Percentiles rank a stretch among this genome's conserved stretches.
Conservation (phyloP, 2,888 invertebrate genomes). For the Tenthredo livida region DNA sequence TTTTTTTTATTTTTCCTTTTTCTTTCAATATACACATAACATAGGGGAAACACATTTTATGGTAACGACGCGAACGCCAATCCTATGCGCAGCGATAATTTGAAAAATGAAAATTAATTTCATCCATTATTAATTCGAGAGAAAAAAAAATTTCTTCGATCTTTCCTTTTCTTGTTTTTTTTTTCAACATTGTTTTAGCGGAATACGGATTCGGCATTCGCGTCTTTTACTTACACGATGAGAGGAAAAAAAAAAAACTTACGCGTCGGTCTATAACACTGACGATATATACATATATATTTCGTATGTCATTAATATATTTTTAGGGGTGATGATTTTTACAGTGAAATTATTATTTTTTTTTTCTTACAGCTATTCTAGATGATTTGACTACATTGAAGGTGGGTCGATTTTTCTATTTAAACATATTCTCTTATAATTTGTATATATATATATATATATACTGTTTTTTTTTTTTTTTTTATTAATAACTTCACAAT, state of each 20-base stretch:
- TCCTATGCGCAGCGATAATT: not conserved
- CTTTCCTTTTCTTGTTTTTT: not conserved
- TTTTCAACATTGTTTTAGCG: not conserved
- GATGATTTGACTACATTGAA: constrained; percentile 67
- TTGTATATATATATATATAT: not conserved
- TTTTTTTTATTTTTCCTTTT: not conserved
- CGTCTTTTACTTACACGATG: not conserved
- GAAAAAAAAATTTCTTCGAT: not conserved
- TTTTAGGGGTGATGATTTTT: not conserved
- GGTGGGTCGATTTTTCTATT: constrained; percentile 70
- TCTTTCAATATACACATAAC: not conserved
- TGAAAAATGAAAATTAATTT: not conserved
- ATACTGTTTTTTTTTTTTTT: constrained; percentile 30
- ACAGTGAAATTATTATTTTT: constrained; percentile 47
- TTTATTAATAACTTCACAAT: not conserved
- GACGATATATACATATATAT: constrained; percentile 59
- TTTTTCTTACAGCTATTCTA: constrained; percentile 64
- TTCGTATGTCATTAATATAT: not conserved
- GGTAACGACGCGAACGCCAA: not conserved
- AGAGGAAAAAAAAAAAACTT: not conserved
- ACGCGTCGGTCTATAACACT: constrained; percentile 65
- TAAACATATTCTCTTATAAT: not conserved
- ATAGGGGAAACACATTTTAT: not conserved
- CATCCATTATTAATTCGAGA: not conserved
- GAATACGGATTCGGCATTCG: constrained; percentile 10